Percentiles rank a stretch among this genome's conserved stretches.
Conservation (phyloP, 1,140 invertebrate genomes). For the Aphaenogaster ashmeadi region DNA sequence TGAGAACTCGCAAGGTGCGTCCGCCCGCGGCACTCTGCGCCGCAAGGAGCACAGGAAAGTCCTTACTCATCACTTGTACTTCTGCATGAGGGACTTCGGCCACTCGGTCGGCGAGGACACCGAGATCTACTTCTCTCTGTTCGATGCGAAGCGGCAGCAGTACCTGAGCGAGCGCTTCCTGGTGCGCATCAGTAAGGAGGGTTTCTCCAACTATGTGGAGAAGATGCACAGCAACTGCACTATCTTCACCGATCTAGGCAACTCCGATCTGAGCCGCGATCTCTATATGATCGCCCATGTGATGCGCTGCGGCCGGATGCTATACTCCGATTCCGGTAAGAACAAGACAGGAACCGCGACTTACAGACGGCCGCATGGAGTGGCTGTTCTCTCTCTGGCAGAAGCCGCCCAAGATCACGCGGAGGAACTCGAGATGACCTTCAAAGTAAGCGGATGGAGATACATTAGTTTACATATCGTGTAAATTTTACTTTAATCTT, state of each 20-base stretch:
- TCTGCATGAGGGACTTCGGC: conserved; percentile 96
- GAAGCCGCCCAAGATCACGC: conserved; percentile 89
- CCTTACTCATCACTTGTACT: conserved; percentile 94
- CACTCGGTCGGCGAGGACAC: conserved; percentile 95
- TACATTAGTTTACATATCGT: not conserved
- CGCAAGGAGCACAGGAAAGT: conserved; percentile 91
- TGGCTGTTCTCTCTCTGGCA: conserved; percentile 91
- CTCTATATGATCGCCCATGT: conserved; percentile 96
- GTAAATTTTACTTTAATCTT: not conserved
- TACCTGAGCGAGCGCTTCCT: conserved; percentile 95
- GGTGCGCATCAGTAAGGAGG: conserved; percentile 95
- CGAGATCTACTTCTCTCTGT: conserved; percentile 95
- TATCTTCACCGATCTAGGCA: conserved; percentile 95
- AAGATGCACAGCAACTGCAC: conserved; percentile 95
- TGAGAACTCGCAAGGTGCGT: conserved; percentile 92
- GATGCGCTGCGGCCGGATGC: conserved; percentile 95
- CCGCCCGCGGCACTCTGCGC: conserved; percentile 92
- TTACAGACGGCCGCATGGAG: conserved; percentile 93
- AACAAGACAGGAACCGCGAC: conserved; percentile 88
- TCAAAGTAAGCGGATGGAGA: conserved; percentile 86
- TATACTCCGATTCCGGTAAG: conserved; percentile 93
- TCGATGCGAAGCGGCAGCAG: conserved; percentile 91
- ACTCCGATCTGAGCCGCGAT: conserved; percentile 93
- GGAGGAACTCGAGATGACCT: conserved; percentile 90
- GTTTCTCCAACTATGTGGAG: conserved; percentile 96